Evolutionary conservation across 2,113 vertebrate species (phyloP), one percentile per base, ranked within the genome.

Genomic region (Menidia beryllina): DNA sequence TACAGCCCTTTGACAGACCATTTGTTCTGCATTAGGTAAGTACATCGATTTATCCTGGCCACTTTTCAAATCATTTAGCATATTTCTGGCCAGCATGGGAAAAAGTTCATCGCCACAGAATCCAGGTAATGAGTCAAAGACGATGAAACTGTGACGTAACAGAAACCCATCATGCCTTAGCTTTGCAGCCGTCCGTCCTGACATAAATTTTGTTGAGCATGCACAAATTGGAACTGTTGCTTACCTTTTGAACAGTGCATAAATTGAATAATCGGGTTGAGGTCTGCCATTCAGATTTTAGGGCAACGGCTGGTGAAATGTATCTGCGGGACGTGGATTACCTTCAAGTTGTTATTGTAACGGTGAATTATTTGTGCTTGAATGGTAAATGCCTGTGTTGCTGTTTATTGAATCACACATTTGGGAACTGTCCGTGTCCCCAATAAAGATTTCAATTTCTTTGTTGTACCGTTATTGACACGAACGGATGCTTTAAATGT

Each of bases 371-470:
- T 88, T 90, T 88, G 90, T 93, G 86, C 82, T 91, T 91, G 77
- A 89, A 87, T 74, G 90, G 79, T 86, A 89, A 86, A 88, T 68
- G 79, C 89, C 79, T 87, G 89, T 92, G 86, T 91, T 92, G 86
- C 84, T 90, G 90, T 93, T 92, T 57, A 89, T 62, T 84, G 87
- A 87, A 91, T 88, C 81, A 87, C 86, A 90, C 75, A 60, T 87
- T 88, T 87, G 75, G 67, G 71, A 90, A 64, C 72, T 88, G 88
- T 92, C 80, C 83, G 86, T 87, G 26, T 79, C 70, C 85, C 79
- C 86, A 90, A 91, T 93, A 91, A 92, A 91, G 84, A 89, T 81
- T 90, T 77, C 79, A 86, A 89, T 77, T 85, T 88, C 52, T 68
- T 48, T 11, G 5, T 14, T 0, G 50, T 27, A 15, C 30, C 13